Percentiles rank a stretch among this genome's conserved stretches.
phyloP scores from a whole-genome alignment of 2,113 vertebrate genomes.

The Gadus macrocephalus region DNA sequence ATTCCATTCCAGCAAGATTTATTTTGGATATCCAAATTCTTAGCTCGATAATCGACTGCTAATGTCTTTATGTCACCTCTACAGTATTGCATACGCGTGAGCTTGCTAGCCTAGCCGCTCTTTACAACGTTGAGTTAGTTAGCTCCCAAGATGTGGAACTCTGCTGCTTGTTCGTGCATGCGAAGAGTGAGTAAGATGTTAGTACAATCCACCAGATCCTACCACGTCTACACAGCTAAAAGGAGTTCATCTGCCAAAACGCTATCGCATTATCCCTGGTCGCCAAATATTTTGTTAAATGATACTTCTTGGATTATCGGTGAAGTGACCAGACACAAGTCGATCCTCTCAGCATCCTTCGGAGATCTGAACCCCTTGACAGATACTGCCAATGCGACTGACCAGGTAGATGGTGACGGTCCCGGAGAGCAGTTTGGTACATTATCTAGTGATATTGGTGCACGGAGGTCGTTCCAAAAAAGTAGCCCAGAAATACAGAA shows the following conservation, averaged over 20 bases:
- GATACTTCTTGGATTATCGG: fast-evolving
- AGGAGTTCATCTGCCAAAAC: not conserved
- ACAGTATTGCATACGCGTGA: too few relatives aligned
- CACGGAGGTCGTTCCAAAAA: conserved; percentile 77
- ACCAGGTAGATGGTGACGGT: not conserved
- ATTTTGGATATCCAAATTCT: too few relatives aligned
- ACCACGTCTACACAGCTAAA: not conserved
- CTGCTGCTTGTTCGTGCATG: conserved; percentile 20
- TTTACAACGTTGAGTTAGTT: not conserved
- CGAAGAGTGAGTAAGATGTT: conserved; percentile 31
- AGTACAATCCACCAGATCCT: not conserved
- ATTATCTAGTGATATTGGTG: conserved; percentile 38
- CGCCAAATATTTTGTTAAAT: not conserved
- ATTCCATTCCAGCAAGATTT: too few relatives aligned
- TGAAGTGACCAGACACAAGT: conserved; percentile 13
- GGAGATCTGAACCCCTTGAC: not conserved
- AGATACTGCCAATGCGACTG: not conserved
- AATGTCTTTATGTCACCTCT: too few relatives aligned
- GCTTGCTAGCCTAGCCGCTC: not conserved
- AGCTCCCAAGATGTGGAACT: conserved; percentile 35
- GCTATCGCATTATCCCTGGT: not conserved
- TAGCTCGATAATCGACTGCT: too few relatives aligned
- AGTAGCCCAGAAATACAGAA: conserved; percentile 61
- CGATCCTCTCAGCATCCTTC: conserved; percentile 2
- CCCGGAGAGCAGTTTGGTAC: conserved; percentile 33